These are phyloP conservation scores for Camptogramma bilineatum DNA, from an alignment of 2,888 invertebrate genomes.

Conservation along the genomic window DNA sequence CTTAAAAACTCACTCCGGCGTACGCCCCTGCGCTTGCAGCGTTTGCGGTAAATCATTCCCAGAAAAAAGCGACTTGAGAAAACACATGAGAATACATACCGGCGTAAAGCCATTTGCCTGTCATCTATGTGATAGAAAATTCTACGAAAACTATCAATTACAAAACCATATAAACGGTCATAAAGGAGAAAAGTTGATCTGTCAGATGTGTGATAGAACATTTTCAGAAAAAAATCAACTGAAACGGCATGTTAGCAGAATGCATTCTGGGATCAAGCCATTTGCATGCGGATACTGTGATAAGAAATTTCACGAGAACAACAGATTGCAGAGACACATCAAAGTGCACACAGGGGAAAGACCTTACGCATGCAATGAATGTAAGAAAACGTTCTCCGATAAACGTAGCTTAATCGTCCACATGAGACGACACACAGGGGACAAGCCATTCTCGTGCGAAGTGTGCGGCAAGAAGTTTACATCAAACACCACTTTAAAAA, in stretches of 20 bases:
- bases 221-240: not conserved
- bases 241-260: not conserved
- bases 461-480: not conserved
- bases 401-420: not conserved
- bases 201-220: not conserved
- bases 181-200: not conserved
- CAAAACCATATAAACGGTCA: not conserved
- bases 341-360: not conserved
- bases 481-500: not conserved
- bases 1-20: slow-evolving; percentile 5
- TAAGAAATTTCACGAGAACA: not conserved
- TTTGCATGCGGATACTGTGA: not conserved
- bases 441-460: not conserved
- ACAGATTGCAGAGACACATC: not conserved
- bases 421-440: not conserved
- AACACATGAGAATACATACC: slow-evolving; percentile 10
- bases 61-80: slow-evolving; percentile 9
- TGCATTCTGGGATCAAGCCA: not conserved
- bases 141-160: slow-evolving; percentile 2
- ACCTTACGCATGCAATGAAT: not conserved
- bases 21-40: not conserved
- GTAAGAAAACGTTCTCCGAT: not conserved
- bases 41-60: slow-evolving; percentile 8
- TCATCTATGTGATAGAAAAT: not conserved
- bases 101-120: slow-evolving; percentile 15